Conservation (phyloP, 1,140 invertebrate genomes). For the Anoplolepis gracilipes region DNA sequence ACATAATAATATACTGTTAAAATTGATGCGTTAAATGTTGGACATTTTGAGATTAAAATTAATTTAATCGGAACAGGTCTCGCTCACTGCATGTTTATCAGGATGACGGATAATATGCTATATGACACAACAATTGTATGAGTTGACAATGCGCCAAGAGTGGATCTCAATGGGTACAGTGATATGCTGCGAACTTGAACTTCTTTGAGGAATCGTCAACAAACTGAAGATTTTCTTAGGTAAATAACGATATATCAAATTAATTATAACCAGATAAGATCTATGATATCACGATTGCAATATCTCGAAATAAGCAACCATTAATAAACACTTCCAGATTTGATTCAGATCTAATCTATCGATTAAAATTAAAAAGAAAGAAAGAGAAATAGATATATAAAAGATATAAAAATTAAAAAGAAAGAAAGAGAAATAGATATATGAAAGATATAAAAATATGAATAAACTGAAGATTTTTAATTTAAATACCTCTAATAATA, state of each 20-base stretch:
- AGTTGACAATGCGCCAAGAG: constrained; percentile 48
- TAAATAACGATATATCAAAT: constrained; percentile 19
- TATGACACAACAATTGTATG: neutral
- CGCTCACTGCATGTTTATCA: neutral
- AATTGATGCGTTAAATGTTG: neutral
- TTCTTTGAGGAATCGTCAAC: constrained; percentile 3
- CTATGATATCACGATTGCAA: neutral
- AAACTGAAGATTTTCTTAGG: constrained; percentile 10
- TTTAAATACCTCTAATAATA: neutral
- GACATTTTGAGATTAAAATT: neutral
- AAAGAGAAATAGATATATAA: neutral
- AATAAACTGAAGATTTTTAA: neutral
- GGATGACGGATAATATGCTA: neutral
- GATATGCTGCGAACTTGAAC: constrained; percentile 46
- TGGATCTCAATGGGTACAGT: constrained; percentile 20
- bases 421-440: neutral
- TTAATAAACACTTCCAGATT: neutral
- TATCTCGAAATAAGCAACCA: neutral
- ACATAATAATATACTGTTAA: neutral
- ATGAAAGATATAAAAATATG: constrained; percentile 7
- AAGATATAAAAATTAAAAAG: neutral
- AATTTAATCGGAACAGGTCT: neutral
- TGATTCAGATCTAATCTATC: neutral
- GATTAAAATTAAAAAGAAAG: neutral
- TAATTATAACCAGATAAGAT: neutral